Evolutionary conservation across 2,888 invertebrate genomes (phyloP), one percentile per base, ranked within the genome.

Genomic region (Dyspetes luteomarginatus): DNA sequence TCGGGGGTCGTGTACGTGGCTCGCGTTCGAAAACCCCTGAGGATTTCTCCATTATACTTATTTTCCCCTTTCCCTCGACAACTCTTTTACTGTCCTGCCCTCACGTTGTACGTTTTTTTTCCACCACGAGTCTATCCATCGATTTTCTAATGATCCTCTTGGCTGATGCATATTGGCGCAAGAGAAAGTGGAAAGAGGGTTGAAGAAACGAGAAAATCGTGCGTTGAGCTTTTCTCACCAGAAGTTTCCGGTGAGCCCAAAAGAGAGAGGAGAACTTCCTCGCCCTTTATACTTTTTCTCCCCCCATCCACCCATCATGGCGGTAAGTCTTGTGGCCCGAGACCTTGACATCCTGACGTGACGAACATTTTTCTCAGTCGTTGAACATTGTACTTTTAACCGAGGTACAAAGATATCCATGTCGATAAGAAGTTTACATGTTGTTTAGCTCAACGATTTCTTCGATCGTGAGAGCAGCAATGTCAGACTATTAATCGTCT

Each of bases 211-310:
- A 15, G 17, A 9, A 50, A n/a, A 56, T 56, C 55, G 12, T 56
- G 28, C 26, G 24, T 28, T 74, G 69, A 45, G 26, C 43, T 24
- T 45, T 71, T 22, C 82, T 83, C 77, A 83, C 84, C 48, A 85
- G 81, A 85, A 85, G 82, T 84, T 77, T 79, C 81, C 84, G n/a
- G n/a, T n/a, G n/a, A n/a, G n/a, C n/a, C n/a, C n/a, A n/a, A n/a
- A n/a, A n/a, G n/a, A n/a, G n/a, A n/a, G n/a, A n/a, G n/a, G n/a
- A n/a, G n/a, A 72, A 82, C 78, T 86, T 83, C 58, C 68, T 36
- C 75, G 82, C 77, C 84, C 86, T 85, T 86, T 84, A 83, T 82
- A 84, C 72, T 78, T 75, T 83, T 26, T 67, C 64, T 62, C 41
- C 41, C 50, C 17, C 28, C 22, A n/a, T 7, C 22, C 78, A 9